Percentiles rank a stretch among this genome's conserved stretches.
Conservation (phyloP, 2,113 vertebrate genomes). For the Grammomys dolichurus region DNA sequence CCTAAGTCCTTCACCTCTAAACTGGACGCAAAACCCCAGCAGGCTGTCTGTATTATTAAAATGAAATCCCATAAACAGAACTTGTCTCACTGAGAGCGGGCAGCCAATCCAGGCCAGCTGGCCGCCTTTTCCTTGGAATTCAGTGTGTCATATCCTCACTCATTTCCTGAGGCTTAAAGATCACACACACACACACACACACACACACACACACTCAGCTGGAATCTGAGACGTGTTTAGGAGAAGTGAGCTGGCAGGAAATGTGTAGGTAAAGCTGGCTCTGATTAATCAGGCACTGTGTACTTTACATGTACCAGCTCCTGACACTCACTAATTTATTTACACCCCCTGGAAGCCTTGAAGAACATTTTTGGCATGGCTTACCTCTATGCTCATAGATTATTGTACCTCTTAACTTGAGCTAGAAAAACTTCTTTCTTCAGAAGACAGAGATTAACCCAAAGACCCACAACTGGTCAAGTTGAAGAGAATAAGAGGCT, state of each 20-base stretch:
- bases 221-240: neutral
- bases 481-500: neutral
- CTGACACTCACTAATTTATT: neutral
- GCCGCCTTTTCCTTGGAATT: neutral
- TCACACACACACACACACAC: neutral
- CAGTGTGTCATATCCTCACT: neutral
- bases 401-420: neutral
- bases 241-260: neutral
- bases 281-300: neutral
- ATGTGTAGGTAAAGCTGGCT: neutral
- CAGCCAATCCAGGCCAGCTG: neutral
- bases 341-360: neutral
- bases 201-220: neutral
- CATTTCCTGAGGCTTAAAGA: conserved; percentile 11
- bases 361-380: neutral
- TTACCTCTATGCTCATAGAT: neutral
- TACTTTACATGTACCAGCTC: fast-evolving
- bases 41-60: neutral
- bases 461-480: neutral
- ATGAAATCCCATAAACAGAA: neutral
- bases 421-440: neutral
- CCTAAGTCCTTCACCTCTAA: neutral
- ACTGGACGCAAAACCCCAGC: neutral
- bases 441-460: neutral
- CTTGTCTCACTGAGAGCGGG: neutral